Evolutionary conservation across 2,888 invertebrate genomes (phyloP), one percentile per base, ranked within the genome.

Genomic region (Ametastegia equiseti): DNA sequence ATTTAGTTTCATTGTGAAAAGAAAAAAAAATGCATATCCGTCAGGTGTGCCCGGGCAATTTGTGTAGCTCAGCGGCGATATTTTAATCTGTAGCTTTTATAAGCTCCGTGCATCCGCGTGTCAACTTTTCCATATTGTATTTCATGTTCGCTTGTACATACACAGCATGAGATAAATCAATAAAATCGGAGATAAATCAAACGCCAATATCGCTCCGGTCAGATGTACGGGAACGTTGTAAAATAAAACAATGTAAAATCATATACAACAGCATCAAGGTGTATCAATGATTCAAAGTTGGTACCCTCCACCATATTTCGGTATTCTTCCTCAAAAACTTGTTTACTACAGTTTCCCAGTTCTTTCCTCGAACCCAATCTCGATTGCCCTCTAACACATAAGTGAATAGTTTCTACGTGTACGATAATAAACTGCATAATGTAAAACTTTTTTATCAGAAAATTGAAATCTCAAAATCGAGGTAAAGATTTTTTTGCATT

Each of bases 141-240:
- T 60, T 60, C 60, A 27, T 27, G 5, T 11, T 19, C 57, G 57
- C 27, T 13, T 7, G 33, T n/a, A 9, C 39, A 6, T 19, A 3
- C 1, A 65, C 15, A 36, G 19, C 39, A 65, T 67, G 1, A 23
- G n/a, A n/a, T n/a, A n/a, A 39, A 67, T 67, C 67, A 67, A 67
- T 45, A 47, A 71, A 71, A 30, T 45, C 6, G 30, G 15, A 45
- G 15, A 71, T 71, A 45, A 71, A 71, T 71, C 69, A 71, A 71
- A 23, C 27, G 23, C 15, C 69, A 45, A 45, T 71, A 71, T n/a
- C 73, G 47, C 15, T 15, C 54, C 19, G 9, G 19, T 33, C 54
- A 36, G 9, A 23, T 39, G 11, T 42, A 69, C 9, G 6, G 1
- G 42, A 45, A 5, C 19, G 13, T n/a, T n/a, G n/a, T 45, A 7